Evolutionary conservation across 2,113 vertebrate species (phyloP).

Genomic region (Lagopus leucura): DNA sequence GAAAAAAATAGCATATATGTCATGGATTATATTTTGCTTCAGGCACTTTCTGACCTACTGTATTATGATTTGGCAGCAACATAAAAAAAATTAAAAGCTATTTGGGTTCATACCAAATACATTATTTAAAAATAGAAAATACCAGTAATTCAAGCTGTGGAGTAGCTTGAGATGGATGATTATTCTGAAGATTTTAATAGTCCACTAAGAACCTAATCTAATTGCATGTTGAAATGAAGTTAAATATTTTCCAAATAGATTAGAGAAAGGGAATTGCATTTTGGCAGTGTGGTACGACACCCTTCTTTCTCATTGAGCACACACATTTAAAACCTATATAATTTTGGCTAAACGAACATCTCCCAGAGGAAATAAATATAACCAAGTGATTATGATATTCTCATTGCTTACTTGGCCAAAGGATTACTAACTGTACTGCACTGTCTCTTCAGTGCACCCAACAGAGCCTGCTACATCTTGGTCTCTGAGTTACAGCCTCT

Average conservation of each 20-base stretch:
- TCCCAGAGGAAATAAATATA: background rate
- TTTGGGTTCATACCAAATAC: conserved; percentile 63
- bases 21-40: conserved; percentile 46
- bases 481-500: background rate
- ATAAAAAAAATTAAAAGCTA: conserved; percentile 69
- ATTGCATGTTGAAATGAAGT: conserved; percentile 50
- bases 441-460: fast-evolving
- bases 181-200: conserved; percentile 64
- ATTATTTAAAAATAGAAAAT: conserved; percentile 66
- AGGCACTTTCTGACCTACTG: conserved; percentile 65
- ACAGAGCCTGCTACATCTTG: background rate
- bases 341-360: background rate
- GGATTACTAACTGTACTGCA: fast-evolving
- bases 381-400: background rate
- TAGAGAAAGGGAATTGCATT: conserved; percentile 24
- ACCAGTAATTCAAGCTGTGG: conserved; percentile 37
- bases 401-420: fast-evolving
- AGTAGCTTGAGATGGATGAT: conserved; percentile 52
- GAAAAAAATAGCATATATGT: background rate
- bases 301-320: background rate
- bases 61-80: conserved; percentile 61
- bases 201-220: conserved; percentile 60
- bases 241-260: conserved; percentile 58
- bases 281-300: background rate
- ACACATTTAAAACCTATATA: background rate